A percentile compares a stretch with the other conserved stretches of the same genome.
These are phyloP conservation scores for Perithous albicinctus DNA, from an alignment of 2,888 invertebrate genomes.

Conservation along the genomic window DNA sequence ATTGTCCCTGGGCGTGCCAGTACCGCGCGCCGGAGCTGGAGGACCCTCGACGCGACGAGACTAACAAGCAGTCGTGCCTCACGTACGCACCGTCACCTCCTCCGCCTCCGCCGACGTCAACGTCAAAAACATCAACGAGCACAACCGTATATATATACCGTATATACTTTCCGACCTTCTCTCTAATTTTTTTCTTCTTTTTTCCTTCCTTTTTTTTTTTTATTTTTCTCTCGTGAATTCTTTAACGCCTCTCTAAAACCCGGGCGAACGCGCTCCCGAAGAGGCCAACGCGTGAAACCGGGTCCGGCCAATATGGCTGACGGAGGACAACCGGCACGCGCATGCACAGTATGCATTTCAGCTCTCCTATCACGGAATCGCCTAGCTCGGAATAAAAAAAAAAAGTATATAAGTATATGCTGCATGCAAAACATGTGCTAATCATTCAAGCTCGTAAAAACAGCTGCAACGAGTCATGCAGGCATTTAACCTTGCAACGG, in stretches of 20 bases:
- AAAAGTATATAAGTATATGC: too few relatives aligned
- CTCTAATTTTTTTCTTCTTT: background rate
- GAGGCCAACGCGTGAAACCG: conserved; percentile 61
- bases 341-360: conserved; percentile 58
- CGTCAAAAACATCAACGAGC: conserved; percentile 59
- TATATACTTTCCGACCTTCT: conserved; percentile 49
- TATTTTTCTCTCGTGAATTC: conserved; percentile 13
- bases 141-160: conserved; percentile 23
- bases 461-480: background rate
- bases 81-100: conserved; percentile 64
- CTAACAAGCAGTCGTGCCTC: conserved; percentile 63
- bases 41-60: conserved; percentile 64
- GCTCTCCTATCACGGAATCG: conserved; percentile 17
- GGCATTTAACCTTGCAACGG: background rate
- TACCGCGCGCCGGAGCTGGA: conserved; percentile 60
- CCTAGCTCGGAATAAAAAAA: conserved; percentile 2
- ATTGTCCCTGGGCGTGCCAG: conserved; percentile 68
- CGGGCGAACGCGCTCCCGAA: conserved; percentile 56
- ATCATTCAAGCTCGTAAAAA: background rate
- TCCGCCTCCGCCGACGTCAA: conserved; percentile 51
- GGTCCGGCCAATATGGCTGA: conserved; percentile 66
- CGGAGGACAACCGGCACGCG: conserved; percentile 63
- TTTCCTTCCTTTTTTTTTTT: background rate
- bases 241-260: conserved; percentile 34
- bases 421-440: conserved; percentile 14